A percentile compares a stretch with the other conserved stretches of the same genome.
Conservation (phyloP, 2,113 vertebrate species). For the Cyanoramphus novaezelandiae region DNA sequence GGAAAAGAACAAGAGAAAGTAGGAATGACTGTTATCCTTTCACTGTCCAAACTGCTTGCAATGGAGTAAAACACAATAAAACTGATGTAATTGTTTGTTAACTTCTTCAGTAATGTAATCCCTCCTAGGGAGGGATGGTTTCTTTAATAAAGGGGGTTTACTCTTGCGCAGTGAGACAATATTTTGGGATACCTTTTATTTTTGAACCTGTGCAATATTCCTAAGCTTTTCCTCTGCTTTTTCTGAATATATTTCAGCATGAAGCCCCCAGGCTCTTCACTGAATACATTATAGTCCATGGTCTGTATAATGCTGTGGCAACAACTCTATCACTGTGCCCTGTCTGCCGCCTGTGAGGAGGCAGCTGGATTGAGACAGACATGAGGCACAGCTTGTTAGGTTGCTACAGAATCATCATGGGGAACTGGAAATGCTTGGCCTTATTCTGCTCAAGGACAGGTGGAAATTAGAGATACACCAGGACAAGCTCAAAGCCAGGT, state of each 20-base stretch:
- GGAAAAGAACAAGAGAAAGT: not conserved
- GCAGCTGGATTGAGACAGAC: not conserved
- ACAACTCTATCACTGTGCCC: rapidly evolving
- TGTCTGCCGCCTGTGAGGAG: not conserved
- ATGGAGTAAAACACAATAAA: not conserved
- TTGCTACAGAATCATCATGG: not conserved
- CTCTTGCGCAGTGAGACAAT: not conserved
- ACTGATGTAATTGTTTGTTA: not conserved
- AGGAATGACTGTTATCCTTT: not conserved
- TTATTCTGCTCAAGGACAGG: not conserved
- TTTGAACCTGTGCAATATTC: not conserved
- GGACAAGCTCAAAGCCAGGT: not conserved
- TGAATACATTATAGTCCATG: not conserved
- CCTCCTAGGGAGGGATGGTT: not conserved
- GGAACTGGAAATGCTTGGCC: not conserved
- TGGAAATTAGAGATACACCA: not conserved
- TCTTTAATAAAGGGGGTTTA: not conserved
- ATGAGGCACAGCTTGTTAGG: not conserved
- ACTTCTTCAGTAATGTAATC: not conserved
- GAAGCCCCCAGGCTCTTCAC: not conserved
- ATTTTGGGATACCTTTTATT: not conserved
- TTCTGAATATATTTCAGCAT: not conserved
- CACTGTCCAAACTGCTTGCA: not conserved
- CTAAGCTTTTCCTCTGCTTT: not conserved
- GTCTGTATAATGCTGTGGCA: not conserved